Evolutionary conservation across 2,113 vertebrate genomes (phyloP), one percentile per base, ranked within the genome.

Genomic region (Bombycilla garrulus): DNA sequence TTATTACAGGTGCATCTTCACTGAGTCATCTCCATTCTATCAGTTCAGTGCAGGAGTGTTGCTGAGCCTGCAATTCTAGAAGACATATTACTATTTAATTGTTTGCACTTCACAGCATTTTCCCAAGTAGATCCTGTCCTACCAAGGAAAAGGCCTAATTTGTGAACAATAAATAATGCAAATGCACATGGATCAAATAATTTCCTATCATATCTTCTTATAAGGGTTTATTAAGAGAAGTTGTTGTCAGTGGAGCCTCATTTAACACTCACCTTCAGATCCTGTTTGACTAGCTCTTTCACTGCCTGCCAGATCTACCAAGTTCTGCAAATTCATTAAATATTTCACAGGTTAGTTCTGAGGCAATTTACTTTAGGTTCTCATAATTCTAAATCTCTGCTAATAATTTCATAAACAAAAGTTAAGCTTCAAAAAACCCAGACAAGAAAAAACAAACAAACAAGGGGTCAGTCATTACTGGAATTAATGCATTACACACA

Each of bases 221-320:
- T 7, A 50, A 36, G 7, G 6, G 23, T 72, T 77, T 53, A 50
- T 25, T n/a, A 89, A 71, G 61, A 82, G 15, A 87, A 40, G 15
- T 2, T 4, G 15, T 50, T 57, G 35, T 33, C 18, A 87, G 15
- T 23, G 78, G 16, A 93, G 16, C 31, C 11, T 70, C 13, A 71
- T 83, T 81, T 71, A 22, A 64, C 21, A 92, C 89, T 98, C 96
- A 99, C 99, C 99, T 98, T 99, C 99, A 56, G 99, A 97, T 92
- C 99, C 99, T 12, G 99, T 99, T 96, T 99, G 99, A 96, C 99
- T 99, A 13, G 99, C 98, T 96, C 99, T 97, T 94, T 99, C 99
- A 90, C 99, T 99, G 81, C 99, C 99, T 38, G 99, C 99, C 35
- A 99, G 98, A 97, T 99, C 99, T 47, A 99, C 99, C 95, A 99